Percentiles rank a stretch among this genome's conserved stretches.
Evolutionary conservation across 2,113 vertebrate species (phyloP).

Genomic region (Periophthalmodon schlosseri): DNA sequence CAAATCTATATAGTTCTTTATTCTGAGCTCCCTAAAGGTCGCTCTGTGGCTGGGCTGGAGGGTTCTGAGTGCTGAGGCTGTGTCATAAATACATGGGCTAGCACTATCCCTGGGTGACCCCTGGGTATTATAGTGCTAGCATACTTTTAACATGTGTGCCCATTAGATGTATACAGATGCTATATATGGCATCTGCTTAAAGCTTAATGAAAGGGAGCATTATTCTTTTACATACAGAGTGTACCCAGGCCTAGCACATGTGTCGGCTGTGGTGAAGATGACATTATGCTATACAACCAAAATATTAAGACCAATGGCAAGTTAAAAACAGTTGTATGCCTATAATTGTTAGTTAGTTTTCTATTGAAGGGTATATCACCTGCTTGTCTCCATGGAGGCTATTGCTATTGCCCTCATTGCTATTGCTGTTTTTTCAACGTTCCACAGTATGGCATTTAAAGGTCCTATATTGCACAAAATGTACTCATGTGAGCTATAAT

Average conservation of each 20-base stretch:
- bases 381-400: no score
- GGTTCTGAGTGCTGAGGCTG: slow-evolving; percentile 16
- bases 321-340: no score
- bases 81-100: slow-evolving; percentile 31
- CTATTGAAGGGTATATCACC: no score
- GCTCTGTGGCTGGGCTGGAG: slow-evolving; percentile 11
- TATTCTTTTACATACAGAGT: slow-evolving; percentile 14
- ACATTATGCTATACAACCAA: no score
- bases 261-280: not conserved
- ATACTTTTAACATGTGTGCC: slow-evolving; percentile 55
- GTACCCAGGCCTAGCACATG: slow-evolving; percentile 21
- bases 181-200: slow-evolving; percentile 23
- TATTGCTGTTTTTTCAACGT: no score
- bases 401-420: no score
- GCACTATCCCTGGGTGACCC: slow-evolving; percentile 33
- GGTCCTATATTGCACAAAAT: no score
- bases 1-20: slow-evolving; percentile 2
- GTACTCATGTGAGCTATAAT: no score
- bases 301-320: not conserved
- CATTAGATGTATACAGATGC: slow-evolving; percentile 23
- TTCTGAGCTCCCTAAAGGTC: slow-evolving; percentile 28
- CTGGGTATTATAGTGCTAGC: slow-evolving; percentile 33
- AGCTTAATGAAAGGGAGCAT: slow-evolving; percentile 28
- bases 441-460: no score
- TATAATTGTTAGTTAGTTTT: no score